Evolutionary conservation across 2,797 vertebrate species (phyloP).

Genomic region (Myotis daubentonii): DNA sequence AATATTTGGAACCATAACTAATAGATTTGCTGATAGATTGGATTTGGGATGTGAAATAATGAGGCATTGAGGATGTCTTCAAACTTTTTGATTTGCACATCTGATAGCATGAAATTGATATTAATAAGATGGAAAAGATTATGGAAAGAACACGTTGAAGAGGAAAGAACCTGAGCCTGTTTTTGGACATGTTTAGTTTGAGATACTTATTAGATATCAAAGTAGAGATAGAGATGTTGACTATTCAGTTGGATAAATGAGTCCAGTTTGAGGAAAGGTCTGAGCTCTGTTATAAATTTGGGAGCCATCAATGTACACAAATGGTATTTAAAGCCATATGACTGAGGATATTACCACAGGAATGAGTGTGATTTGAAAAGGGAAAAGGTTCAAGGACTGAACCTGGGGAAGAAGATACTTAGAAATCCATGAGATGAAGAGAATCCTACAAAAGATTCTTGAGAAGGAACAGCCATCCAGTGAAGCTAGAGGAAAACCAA

Average conservation of each 20-base stretch:
- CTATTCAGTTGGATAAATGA: not conserved
- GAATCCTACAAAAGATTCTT: not conserved
- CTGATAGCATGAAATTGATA: not conserved
- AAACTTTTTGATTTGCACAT: slow-evolving; percentile 1
- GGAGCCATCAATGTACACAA: not conserved
- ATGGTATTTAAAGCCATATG: not conserved
- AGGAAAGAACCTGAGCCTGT: not conserved
- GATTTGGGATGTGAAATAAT: not conserved
- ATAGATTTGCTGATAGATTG: not conserved
- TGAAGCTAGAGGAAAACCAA: not conserved
- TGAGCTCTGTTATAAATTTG: slow-evolving; percentile 18
- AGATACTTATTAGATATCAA: not conserved
- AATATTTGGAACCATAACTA: not conserved
- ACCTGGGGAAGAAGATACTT: not conserved
- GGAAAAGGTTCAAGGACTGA: not conserved
- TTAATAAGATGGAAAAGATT: not conserved
- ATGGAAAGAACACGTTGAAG: not conserved
- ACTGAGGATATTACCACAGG: not conserved
- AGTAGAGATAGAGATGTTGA: not conserved
- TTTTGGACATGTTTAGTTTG: not conserved
- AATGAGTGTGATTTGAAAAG: slow-evolving; percentile 2
- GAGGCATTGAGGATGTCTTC: not conserved
- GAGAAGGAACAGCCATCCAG: not conserved
- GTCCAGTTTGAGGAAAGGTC: not conserved
- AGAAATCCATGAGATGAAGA: not conserved